Percentiles rank a stretch among this genome's conserved stretches.
Conservation (phyloP, 2,888 invertebrate genomes). For the Sipha maydis region DNA sequence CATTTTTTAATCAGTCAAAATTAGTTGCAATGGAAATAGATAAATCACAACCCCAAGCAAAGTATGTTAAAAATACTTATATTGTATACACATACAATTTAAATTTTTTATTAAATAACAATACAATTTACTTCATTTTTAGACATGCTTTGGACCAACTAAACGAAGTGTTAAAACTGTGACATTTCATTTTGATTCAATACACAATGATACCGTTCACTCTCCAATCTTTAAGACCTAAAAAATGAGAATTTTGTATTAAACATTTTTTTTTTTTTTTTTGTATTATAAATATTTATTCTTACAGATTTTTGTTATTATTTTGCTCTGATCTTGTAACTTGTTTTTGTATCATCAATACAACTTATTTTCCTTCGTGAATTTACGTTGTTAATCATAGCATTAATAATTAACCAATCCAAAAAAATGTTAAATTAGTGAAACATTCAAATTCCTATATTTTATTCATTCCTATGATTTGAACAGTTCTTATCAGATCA, state of each 20-base stretch:
- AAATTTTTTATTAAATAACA: not conserved
- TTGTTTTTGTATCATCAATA: slow-evolving; percentile 28
- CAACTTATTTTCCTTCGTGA: slow-evolving; percentile 1
- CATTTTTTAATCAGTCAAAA: slow-evolving; percentile 59
- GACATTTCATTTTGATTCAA: not conserved
- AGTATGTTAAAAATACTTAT: slow-evolving; percentile 53
- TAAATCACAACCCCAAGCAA: slow-evolving; percentile 62
- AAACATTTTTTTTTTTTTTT: not conserved
- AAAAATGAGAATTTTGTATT: not conserved
- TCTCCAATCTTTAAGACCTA: not conserved
- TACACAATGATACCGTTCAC: not conserved
- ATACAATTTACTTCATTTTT: slow-evolving; percentile 23
- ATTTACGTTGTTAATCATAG: not conserved
- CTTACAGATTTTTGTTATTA: slow-evolving; percentile 12
- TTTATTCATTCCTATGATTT: too few relatives aligned
- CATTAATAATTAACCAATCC: not conserved
- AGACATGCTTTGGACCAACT: slow-evolving; percentile 65
- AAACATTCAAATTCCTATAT: too few relatives aligned
- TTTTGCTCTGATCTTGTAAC: not conserved
- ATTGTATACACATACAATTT: not conserved
- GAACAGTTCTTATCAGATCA: too few relatives aligned
- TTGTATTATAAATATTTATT: slow-evolving; percentile 18
- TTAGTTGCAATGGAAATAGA: slow-evolving; percentile 59
- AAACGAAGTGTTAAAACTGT: slow-evolving; percentile 64
- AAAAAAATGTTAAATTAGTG: too few relatives aligned